Conservation (phyloP, 2,797 vertebrate genomes). For the Acanthurus leucopareius region DNA sequence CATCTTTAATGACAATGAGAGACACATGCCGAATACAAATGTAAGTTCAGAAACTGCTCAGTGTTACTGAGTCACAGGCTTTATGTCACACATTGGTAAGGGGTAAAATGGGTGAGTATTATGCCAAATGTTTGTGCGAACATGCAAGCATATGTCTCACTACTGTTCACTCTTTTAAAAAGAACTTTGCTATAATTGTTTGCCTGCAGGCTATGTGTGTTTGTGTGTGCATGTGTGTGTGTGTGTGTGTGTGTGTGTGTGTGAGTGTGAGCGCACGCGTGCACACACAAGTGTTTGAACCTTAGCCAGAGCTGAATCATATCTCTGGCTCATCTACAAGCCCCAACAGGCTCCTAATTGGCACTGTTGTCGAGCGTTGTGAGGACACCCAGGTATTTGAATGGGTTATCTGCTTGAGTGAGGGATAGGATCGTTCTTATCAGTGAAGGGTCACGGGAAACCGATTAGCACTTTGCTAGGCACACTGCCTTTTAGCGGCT, state of each 20-base stretch:
- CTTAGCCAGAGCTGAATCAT: slow-evolving; percentile 76
- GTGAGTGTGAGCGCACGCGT: slow-evolving; percentile 28
- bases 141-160: slow-evolving; percentile 51
- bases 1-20: slow-evolving; percentile 62
- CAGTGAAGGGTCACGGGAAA: slow-evolving; percentile 76
- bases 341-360: slow-evolving; percentile 81
- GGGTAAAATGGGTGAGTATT: slow-evolving; percentile 37
- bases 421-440: slow-evolving; percentile 80
- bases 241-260: slow-evolving; percentile 33
- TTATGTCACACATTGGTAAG: slow-evolving; percentile 36
- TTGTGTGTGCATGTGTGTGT: slow-evolving; percentile 34
- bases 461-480: slow-evolving; percentile 74
- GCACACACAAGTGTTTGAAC: slow-evolving; percentile 56
- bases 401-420: slow-evolving; percentile 74
- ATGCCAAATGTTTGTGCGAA: slow-evolving; percentile 50
- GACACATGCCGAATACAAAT: slow-evolving; percentile 12
- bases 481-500: slow-evolving; percentile 55
- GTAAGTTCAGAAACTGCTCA: slow-evolving; percentile 43
- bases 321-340: slow-evolving; percentile 82
- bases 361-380: slow-evolving; percentile 71
- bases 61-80: slow-evolving; percentile 50
- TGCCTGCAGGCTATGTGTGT: slow-evolving; percentile 54
- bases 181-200: slow-evolving; percentile 63
- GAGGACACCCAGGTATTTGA: slow-evolving; percentile 79
- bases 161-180: slow-evolving; percentile 43